These are phyloP conservation scores for Ochropleura plecta DNA, from an alignment of 2,888 invertebrate genomes.

Conservation along the genomic window DNA sequence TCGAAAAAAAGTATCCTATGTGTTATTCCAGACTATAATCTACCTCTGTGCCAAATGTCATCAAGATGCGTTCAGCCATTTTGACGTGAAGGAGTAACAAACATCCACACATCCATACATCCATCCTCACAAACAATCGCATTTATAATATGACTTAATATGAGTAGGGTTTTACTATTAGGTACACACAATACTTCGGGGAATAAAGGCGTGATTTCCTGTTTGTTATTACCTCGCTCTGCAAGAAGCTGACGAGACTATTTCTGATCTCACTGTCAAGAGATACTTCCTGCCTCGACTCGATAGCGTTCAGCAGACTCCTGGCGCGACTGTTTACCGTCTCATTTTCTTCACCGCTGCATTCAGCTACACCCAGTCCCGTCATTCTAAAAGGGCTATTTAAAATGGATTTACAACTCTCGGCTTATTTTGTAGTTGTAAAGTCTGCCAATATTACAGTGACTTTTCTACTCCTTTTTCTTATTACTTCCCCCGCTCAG, in stretches of 20 bases:
- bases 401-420: neutral
- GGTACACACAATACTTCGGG: too few relatives aligned
- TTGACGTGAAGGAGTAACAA: too few relatives aligned
- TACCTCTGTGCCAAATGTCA: too few relatives aligned
- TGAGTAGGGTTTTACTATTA: too few relatives aligned
- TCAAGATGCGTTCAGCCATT: too few relatives aligned
- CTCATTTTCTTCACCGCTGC: conserved; percentile 31
- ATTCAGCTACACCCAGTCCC: conserved; percentile 34
- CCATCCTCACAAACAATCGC: too few relatives aligned
- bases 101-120: too few relatives aligned
- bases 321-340: conserved; percentile 70
- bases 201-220: too few relatives aligned
- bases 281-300: conserved; percentile 67
- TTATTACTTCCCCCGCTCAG: too few relatives aligned
- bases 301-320: conserved; percentile 77
- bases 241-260: conserved; percentile 75
- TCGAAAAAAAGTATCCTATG: too few relatives aligned
- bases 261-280: conserved; percentile 74
- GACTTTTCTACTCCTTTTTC: neutral
- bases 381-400: conserved; percentile 44
- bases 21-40: too few relatives aligned
- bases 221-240: conserved; percentile 75
- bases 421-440: neutral
- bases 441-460: neutral
- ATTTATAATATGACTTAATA: too few relatives aligned